Evolutionary conservation across 2,888 invertebrate species (phyloP).

Genomic region (Keiferia lycopersicella): DNA sequence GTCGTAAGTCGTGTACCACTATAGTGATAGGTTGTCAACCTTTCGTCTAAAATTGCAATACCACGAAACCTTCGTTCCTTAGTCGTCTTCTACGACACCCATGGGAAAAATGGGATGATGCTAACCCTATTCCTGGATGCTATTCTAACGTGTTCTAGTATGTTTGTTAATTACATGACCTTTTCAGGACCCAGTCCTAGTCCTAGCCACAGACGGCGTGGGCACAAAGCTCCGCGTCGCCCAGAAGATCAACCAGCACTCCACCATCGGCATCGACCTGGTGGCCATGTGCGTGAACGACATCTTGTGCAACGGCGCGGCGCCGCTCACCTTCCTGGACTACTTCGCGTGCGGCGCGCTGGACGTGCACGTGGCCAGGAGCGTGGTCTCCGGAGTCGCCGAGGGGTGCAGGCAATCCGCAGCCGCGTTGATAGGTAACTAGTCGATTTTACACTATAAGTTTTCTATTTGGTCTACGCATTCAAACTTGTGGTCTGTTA

Average conservation of each 20-base stretch:
- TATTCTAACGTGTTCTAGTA: too few species aligned
- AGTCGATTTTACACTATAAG: too few species aligned
- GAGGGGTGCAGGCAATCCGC: constrained; percentile 92
- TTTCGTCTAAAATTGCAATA: too few species aligned
- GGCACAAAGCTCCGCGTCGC: constrained; percentile 98
- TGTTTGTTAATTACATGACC: too few species aligned
- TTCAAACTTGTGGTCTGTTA: too few species aligned
- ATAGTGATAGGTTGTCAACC: too few species aligned
- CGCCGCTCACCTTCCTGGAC: constrained; percentile 97
- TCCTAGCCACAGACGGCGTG: constrained; percentile 98
- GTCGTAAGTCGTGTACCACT: too few species aligned
- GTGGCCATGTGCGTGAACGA: constrained; percentile 99
- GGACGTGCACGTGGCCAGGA: constrained; percentile 84
- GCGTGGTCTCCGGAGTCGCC: constrained; percentile 89
- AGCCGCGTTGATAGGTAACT: constrained; percentile 91
- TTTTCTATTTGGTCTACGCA: not conserved
- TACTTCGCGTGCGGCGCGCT: constrained; percentile 96
- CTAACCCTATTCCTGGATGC: too few species aligned
- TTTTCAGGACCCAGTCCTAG: constrained; percentile 89
- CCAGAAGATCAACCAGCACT: constrained; percentile 87
- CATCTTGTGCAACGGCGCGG: constrained; percentile 96
- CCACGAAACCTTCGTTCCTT: too few species aligned
- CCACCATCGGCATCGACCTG: constrained; percentile 94
- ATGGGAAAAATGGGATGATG: too few species aligned
- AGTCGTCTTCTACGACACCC: too few species aligned